Base-by-base conservation (phyloP, 2,113 vertebrate genomes). In the Glareola pratincola region DNA sequence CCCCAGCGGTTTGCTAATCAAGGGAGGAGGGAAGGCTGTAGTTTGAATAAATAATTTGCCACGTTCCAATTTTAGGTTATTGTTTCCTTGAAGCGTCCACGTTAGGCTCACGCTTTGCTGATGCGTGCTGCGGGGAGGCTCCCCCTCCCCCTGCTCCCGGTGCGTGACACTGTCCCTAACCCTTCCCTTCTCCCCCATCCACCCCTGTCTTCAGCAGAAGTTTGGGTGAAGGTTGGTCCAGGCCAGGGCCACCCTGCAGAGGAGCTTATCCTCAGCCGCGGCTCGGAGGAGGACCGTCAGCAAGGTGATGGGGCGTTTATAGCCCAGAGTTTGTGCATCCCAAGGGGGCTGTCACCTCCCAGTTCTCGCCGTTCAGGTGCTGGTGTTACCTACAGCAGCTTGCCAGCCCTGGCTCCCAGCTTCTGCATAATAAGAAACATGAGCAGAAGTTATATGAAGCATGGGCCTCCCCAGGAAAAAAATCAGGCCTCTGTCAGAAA, bases 21-120 rank as follows among this genome's bases (percentile, higher is more conserved):
- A 92, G 69, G 81, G 54, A 80, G 88, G 53, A 96, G 95, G 91
- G 74, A 84, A 87, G 76, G 92, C 95, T 92, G 73, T 62, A 47
- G 68, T 78, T 95, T 84, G 95, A 96, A 97, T 94, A 93, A 96
- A 95, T 95, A 92, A 96, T 96, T 94, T 57, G 56, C 86, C 43
- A 1, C 8, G 68, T 77, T 96, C 95, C 88, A 81, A 23, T 95
- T 96, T 94, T 75, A 94, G 83, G 56, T 84, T 60, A 92, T 95
- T 93, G 85, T 94, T 91, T 74, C 73, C 64, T 75, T 86, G 53
- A 56, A 50, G 19, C 1, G 2, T 60, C 91, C 91, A 75, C 45
- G 2, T 37, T 48, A 13, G 39, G 83, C 76, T 89, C 14, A 54
- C 3, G 56, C 83, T 93, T 60, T 43, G 68, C 63, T 4, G 7